Base-by-base conservation (phyloP, 2,113 vertebrate species). In the Siniperca chuatsi region DNA sequence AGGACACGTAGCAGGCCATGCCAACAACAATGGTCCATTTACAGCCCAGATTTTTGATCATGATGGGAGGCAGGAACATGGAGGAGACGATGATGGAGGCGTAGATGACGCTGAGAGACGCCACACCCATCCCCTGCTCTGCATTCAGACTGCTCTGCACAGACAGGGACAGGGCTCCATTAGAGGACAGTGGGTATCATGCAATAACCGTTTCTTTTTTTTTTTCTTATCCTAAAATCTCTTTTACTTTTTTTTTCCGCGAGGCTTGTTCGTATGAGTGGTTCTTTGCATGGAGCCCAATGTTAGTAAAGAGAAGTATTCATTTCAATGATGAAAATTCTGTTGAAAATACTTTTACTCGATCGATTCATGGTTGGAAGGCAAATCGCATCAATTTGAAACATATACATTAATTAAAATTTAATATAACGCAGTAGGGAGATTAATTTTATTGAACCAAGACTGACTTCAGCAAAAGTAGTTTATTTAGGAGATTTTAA, bases 1-100 rank as follows among this genome's bases (percentile, higher is more conserved):
- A 99, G 0, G 97, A 42, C 0, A 98, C 92, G 3, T 99, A 99
- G 89, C 98, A 97, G 87, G 93, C 96, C 98, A 99, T 99, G n/a
- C 96, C 96, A 10, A 58, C 81, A 1, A 95, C 95, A 1, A 99
- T 96, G 85, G 97, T 99, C 98, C 98, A 98, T 91, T 99, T 99
- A 93, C 98, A 99, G 91, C 98, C 98, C 87, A 97, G 89, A 44
- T 95, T 97, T 87, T 96, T 93, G 89, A 99, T 99, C 94, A 99
- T 92, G 78, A 99, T 64, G 9, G 97, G 96, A 1, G 98, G 97
- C 42, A 99, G 96, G 85, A 99, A 96, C 97, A 99, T 96, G 91
- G 98, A 98, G 0, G 98, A 99, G 21, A 99, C 8, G 60, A 99
- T 97, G 82, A 99, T 96, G 0, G 96, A 92, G 65, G 92, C 96